A percentile compares a stretch with the other conserved stretches of the same genome.
Conservation (phyloP, 2,888 invertebrate species). For the Hylaea fasciaria region DNA sequence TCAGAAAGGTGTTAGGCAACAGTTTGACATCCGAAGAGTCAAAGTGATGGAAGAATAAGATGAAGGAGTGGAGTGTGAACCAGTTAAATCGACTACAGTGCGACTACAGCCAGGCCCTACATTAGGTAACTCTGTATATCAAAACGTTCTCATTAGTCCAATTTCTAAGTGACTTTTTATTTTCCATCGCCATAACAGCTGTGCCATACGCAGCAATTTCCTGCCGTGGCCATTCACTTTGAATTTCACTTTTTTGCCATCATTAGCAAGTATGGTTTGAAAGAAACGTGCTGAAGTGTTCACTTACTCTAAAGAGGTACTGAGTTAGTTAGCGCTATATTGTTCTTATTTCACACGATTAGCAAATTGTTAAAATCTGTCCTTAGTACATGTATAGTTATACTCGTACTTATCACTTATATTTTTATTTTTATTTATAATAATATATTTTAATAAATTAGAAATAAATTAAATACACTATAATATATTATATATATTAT, state of each 20-base stretch:
- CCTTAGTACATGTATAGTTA: too few species aligned
- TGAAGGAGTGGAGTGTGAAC: too few species aligned
- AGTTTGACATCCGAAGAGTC: not conserved
- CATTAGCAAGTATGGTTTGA: constrained; percentile 18
- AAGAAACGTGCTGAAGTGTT: constrained; percentile 18
- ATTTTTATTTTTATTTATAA: too few species aligned
- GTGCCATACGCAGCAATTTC: constrained; percentile 31
- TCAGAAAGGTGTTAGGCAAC: too few species aligned
- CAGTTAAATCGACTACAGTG: too few species aligned
- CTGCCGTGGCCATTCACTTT: constrained; percentile 27
- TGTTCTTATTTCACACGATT: too few species aligned
- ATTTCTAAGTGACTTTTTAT: constrained; percentile 29
- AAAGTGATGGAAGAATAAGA: not conserved
- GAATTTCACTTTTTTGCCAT: constrained; percentile 23
- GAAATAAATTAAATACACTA: too few species aligned
- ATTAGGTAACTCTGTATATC: constrained; percentile 9
- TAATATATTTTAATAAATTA: too few species aligned
- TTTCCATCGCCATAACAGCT: constrained; percentile 29
- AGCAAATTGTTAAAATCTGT: too few species aligned
- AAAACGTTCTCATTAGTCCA: constrained; percentile 34
- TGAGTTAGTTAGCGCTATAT: too few species aligned
- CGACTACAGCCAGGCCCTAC: not conserved
- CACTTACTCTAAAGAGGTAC: not conserved
- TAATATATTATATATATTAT: too few species aligned
- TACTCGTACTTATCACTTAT: too few species aligned